Percentiles rank a stretch among this genome's conserved stretches.
These are phyloP conservation scores for Hemistola chrysoprasaria DNA, from an alignment of 2,888 invertebrate genomes.

Conservation along the genomic window DNA sequence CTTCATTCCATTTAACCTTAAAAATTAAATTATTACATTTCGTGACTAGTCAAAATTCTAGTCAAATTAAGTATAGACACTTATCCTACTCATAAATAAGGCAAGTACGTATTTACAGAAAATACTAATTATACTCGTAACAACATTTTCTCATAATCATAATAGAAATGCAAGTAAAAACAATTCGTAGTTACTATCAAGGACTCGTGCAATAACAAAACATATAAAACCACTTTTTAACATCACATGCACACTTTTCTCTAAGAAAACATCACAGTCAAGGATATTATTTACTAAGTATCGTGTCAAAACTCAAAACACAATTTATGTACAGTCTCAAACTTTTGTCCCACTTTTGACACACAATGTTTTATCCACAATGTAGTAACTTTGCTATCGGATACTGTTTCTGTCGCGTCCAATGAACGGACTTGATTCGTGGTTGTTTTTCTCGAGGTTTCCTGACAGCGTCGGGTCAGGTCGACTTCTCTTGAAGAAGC, in stretches of 20 bases:
- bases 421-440: constrained; percentile 86
- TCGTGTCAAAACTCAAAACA: constrained; percentile 13
- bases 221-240: constrained; percentile 55
- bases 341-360: constrained; percentile 31
- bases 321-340: constrained; percentile 37
- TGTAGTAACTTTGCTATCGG: constrained; percentile 59
- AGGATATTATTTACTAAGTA: constrained; percentile 56
- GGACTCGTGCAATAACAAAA: constrained; percentile 64
- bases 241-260: constrained; percentile 73
- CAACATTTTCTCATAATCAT: constrained; percentile 53
- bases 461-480: constrained; percentile 92
- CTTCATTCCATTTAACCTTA: constrained; percentile 22
- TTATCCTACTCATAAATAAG: constrained; percentile 67
- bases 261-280: constrained; percentile 81
- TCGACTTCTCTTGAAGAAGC: constrained; percentile 93
- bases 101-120: constrained; percentile 73
- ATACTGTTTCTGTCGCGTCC: constrained; percentile 65
- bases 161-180: constrained; percentile 68
- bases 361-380: constrained; percentile 21
- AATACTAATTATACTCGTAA: constrained; percentile 56
- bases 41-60: constrained; percentile 76
- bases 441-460: constrained; percentile 87
- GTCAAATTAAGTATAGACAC: constrained; percentile 62
- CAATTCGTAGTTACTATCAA: constrained; percentile 47
- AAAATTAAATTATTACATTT: constrained; percentile 44